Conservation (phyloP, 2,113 vertebrate genomes). For the Podarcis muralis region DNA sequence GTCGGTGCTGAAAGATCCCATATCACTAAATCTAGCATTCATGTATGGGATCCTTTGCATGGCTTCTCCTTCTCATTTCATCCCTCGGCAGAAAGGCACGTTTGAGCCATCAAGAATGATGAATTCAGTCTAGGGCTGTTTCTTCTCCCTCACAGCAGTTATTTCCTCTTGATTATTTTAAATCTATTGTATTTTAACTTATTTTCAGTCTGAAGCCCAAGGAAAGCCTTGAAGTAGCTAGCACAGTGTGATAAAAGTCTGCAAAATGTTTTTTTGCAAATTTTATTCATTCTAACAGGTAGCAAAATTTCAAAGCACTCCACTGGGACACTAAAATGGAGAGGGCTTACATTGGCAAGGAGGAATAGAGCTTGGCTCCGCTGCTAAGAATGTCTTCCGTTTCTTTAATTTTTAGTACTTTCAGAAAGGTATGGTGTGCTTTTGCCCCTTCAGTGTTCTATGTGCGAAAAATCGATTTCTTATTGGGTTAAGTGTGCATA, state of each 20-base stretch:
- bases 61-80: constrained; percentile 33
- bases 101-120: constrained; percentile 39
- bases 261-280: constrained; percentile 40
- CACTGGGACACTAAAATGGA: constrained; percentile 9
- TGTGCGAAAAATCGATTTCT: not conserved
- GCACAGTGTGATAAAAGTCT: constrained; percentile 20
- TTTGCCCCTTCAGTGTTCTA: not conserved
- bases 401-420: not conserved
- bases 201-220: constrained; percentile 37
- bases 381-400: not conserved
- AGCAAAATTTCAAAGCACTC: constrained; percentile 34
- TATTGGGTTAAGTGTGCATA: not conserved
- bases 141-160: constrained; percentile 31
- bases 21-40: constrained; percentile 38
- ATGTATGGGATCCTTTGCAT: constrained; percentile 44
- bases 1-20: constrained; percentile 51
- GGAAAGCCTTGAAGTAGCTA: not conserved
- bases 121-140: constrained; percentile 9
- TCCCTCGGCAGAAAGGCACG: constrained; percentile 18
- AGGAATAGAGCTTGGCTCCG: not conserved
- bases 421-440: not conserved
- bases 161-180: constrained; percentile 39
- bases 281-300: constrained; percentile 27
- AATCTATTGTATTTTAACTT: constrained; percentile 50
- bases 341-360: not conserved